phyloP scores from a whole-genome alignment of 2,113 vertebrate genomes.

The Gymnobelideus leadbeateri region DNA sequence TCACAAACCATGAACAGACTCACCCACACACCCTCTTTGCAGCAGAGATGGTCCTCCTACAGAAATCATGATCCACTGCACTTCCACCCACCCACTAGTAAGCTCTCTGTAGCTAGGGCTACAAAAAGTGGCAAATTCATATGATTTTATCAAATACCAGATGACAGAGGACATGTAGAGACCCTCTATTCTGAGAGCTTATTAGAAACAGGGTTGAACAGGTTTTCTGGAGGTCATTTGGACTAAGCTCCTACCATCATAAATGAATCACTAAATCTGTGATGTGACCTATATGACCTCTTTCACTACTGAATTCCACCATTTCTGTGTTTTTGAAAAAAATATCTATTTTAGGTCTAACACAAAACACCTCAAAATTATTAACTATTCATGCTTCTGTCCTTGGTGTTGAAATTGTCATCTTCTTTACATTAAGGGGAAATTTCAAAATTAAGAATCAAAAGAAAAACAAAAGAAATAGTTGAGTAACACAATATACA shows the following conservation, averaged over 20 bases:
- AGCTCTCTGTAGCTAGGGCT: not conserved
- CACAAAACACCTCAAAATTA: not conserved
- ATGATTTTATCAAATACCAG: not conserved
- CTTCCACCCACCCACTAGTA: not conserved
- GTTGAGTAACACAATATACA: not conserved
- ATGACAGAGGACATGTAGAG: not conserved
- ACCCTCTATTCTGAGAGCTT: not conserved
- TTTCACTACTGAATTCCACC: not conserved
- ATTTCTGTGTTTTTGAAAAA: not conserved
- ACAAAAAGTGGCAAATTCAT: not conserved
- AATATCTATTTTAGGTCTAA: not conserved
- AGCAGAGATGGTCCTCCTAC: not conserved
- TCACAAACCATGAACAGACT: not conserved
- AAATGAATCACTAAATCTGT: not conserved
- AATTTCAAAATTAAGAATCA: constrained; percentile 3
- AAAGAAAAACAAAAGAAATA: not conserved
- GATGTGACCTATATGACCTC: not conserved
- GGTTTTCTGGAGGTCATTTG: not conserved
- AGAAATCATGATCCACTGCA: not conserved
- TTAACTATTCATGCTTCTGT: not conserved
- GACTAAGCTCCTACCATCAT: no score
- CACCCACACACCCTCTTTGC: not conserved
- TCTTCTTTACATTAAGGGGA: not conserved
- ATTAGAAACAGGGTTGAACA: not conserved
- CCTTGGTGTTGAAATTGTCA: not conserved